Evolutionary conservation across 2,113 vertebrate genomes (phyloP), one percentile per base, ranked within the genome.

Genomic region (Thamnaconus septentrionalis): DNA sequence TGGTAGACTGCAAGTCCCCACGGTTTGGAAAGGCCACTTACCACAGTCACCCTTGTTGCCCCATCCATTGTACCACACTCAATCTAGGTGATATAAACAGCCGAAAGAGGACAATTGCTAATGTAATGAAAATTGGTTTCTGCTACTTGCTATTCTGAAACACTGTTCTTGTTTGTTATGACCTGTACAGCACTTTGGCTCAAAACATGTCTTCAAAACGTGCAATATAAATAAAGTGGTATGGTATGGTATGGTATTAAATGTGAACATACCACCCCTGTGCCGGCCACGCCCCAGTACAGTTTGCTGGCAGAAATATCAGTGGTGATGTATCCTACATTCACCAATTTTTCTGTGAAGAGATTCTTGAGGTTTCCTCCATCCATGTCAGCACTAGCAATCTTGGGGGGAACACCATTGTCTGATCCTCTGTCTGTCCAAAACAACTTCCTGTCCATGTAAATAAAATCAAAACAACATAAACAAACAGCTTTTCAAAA

Each of bases 21-120:
- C 0, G 91, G 91, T 31, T 80, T 78, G 8, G 91, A 92, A 54
- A 92, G 80, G 31, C 82, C 61, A 1, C 71, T 87, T 60, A 92
- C 89, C 39, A 90, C 72, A 0, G 65, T 89, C 56, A 80, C 39
- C 12, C 88, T 79, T 57, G 49, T 79, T 3, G 66, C 66, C 7
- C 91, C 89, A 5, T 90, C 89, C 90, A 92, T 90, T 7, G 87
- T 90, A 55, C 91, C 91, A 45, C 71, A 47, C 64, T 91, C 88
- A 7, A 92, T 92, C 91, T 92, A 64, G 18, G 51, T 5, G 12
- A 39, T 8, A 6, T 8, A 2, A 39, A n/a, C 39, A 55, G 31
- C 39, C 41, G 4, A 41, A 41, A 11, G 53, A 5, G 39, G 53
- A 54, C 31, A 5, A 40, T 8, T 54, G 8, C 48, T 8, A 49